Percentiles rank a stretch among this genome's conserved stretches.
phyloP scores from a whole-genome alignment of 2,888 invertebrate species.

The Mayetiola destructor region DNA sequence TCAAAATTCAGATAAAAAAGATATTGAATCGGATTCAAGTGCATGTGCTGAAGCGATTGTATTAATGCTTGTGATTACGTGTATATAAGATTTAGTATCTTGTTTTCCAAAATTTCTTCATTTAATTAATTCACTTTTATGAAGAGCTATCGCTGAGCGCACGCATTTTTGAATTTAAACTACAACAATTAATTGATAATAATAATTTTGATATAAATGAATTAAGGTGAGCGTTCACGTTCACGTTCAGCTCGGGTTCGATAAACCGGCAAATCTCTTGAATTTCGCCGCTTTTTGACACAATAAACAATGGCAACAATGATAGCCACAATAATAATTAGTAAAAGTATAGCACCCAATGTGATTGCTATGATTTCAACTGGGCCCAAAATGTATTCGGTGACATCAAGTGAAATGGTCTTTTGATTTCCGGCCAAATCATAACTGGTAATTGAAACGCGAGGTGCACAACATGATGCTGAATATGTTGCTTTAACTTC shows the following conservation, averaged over 20 bases:
- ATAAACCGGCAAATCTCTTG: constrained; percentile 45
- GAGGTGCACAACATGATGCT: constrained; percentile 57
- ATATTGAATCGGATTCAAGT: too few relatives aligned
- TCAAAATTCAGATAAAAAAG: too few relatives aligned
- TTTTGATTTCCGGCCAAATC: constrained; percentile 54
- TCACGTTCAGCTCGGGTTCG: constrained; percentile 32
- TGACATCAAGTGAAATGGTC: constrained; percentile 46
- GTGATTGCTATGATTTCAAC: constrained; percentile 54
- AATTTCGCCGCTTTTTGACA: constrained; percentile 40
- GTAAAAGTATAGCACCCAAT: constrained; percentile 46
- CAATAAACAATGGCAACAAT: constrained; percentile 46
- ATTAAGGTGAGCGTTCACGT: constrained; percentile 20
- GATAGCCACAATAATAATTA: constrained; percentile 45
- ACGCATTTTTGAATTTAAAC: too few relatives aligned
- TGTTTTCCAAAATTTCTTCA: too few relatives aligned
- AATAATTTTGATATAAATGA: too few relatives aligned
- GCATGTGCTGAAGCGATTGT: too few relatives aligned
- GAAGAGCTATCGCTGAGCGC: too few relatives aligned
- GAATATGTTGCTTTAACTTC: constrained; percentile 51
- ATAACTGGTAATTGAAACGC: constrained; percentile 49
- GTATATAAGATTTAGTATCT: too few relatives aligned
- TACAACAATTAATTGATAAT: too few relatives aligned
- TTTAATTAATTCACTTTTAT: too few relatives aligned
- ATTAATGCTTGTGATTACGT: too few relatives aligned
- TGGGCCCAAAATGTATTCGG: constrained; percentile 32